Percentiles rank a stretch among this genome's conserved stretches.
Conservation (phyloP, 2,888 invertebrate genomes). For the Polietes domitor region DNA sequence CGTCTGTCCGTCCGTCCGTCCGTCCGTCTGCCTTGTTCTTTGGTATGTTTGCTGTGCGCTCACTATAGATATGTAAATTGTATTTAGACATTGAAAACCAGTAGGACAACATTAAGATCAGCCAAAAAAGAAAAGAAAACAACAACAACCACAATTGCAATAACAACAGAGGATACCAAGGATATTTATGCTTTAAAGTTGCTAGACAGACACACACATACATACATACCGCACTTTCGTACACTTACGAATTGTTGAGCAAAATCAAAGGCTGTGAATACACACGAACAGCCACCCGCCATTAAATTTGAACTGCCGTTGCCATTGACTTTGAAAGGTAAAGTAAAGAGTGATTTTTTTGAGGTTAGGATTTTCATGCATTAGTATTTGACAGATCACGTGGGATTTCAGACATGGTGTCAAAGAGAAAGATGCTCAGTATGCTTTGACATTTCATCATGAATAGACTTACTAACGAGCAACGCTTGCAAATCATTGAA, state of each 20-base stretch:
- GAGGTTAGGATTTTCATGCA: no score
- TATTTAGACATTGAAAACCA: slow-evolving; percentile 58
- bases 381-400: no score
- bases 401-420: no score
- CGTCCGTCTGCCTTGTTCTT: neutral
- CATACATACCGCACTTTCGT: no score
- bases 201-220: neutral
- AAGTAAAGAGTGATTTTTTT: no score
- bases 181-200: slow-evolving; percentile 51
- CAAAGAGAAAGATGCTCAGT: no score
- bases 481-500: no score
- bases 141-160: slow-evolving; percentile 2
- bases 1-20: neutral
- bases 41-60: neutral
- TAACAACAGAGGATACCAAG: slow-evolving; percentile 37
- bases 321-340: no score
- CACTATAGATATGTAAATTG: slow-evolving; percentile 57
- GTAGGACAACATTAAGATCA: slow-evolving; percentile 57
- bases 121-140: slow-evolving; percentile 4
- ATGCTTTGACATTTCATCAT: no score
- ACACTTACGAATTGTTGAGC: neutral
- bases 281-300: neutral
- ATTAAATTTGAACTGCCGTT: no score
- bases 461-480: no score
- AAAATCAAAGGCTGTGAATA: neutral